Percentiles rank a stretch among this genome's conserved stretches.
These are phyloP conservation scores for Myotis findleyi DNA, from an alignment of 2,797 vertebrate genomes.

Conservation along the genomic window DNA sequence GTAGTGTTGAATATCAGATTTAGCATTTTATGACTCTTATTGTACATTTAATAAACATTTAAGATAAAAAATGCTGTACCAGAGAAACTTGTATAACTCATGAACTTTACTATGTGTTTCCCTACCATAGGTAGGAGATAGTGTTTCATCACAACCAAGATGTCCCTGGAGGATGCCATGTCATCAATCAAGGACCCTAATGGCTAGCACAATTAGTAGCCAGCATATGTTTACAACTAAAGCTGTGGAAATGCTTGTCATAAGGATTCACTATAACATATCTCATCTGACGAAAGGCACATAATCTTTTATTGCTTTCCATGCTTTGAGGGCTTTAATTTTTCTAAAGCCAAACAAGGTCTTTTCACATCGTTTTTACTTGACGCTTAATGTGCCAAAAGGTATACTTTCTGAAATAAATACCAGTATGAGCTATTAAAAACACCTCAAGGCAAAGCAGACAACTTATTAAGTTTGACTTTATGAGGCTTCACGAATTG, in stretches of 20 bases:
- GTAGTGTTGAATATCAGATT: background rate
- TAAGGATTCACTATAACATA: background rate
- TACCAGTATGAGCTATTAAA: conserved; percentile 49
- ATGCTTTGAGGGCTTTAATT: conserved; percentile 71
- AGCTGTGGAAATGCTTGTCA: background rate
- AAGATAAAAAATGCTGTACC: background rate
- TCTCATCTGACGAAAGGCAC: conserved; percentile 39
- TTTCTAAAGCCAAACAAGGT: conserved; percentile 64
- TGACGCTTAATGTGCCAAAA: conserved; percentile 58
- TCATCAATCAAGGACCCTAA: background rate
- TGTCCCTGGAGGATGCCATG: background rate
- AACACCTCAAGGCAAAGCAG: conserved; percentile 64
- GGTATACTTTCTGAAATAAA: conserved; percentile 55
- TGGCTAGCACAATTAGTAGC: background rate
- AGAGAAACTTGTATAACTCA: background rate
- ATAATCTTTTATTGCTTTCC: conserved; percentile 69
- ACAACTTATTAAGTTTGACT: conserved; percentile 64
- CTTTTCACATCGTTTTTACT: conserved; percentile 58
- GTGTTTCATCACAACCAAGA: background rate
- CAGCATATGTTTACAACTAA: background rate
- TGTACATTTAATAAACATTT: background rate
- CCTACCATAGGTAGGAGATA: background rate
- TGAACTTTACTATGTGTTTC: background rate
- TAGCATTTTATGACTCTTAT: background rate
- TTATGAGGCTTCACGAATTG: conserved; percentile 55